These are phyloP conservation scores for Oscheius sp. DNA, from an alignment of 2,888 invertebrate species.

Conservation along the genomic window DNA sequence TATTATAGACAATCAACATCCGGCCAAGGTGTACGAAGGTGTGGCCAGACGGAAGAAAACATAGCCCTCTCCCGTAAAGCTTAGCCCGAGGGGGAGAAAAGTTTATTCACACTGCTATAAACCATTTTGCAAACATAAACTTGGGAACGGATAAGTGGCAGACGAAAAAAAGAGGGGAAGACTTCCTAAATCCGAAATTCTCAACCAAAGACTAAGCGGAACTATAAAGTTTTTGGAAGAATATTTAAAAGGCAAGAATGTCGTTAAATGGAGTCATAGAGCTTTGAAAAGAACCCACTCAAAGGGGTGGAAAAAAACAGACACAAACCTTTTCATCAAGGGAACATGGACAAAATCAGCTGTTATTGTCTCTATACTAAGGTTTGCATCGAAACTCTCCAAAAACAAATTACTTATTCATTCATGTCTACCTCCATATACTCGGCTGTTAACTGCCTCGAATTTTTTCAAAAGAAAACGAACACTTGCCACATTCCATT, in stretches of 20 bases:
- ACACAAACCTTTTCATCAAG: too few species aligned
- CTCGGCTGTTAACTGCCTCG: background rate
- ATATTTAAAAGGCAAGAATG: too few species aligned
- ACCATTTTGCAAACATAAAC: constrained; percentile 25
- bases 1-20: constrained; percentile 20
- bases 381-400: background rate
- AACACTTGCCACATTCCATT: too few species aligned
- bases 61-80: background rate
- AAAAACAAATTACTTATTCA: constrained; percentile 36
- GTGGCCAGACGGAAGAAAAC: constrained; percentile 16
- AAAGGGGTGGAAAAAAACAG: too few species aligned
- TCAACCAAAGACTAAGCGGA: too few species aligned
- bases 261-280: too few species aligned
- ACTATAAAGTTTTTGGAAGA: too few species aligned
- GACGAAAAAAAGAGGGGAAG: background rate
- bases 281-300: background rate
- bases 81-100: constrained; percentile 11
- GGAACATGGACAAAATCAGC: too few species aligned
- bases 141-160: constrained; percentile 16
- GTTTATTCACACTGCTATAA: constrained; percentile 22
- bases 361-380: background rate
- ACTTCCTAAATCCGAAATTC: too few species aligned
- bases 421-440: constrained; percentile 8
- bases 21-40: background rate
- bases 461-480: background rate